Percentiles rank a stretch among this genome's conserved stretches.
Evolutionary conservation across 2,797 vertebrate genomes (phyloP).

Genomic region (Bufotes viridis): DNA sequence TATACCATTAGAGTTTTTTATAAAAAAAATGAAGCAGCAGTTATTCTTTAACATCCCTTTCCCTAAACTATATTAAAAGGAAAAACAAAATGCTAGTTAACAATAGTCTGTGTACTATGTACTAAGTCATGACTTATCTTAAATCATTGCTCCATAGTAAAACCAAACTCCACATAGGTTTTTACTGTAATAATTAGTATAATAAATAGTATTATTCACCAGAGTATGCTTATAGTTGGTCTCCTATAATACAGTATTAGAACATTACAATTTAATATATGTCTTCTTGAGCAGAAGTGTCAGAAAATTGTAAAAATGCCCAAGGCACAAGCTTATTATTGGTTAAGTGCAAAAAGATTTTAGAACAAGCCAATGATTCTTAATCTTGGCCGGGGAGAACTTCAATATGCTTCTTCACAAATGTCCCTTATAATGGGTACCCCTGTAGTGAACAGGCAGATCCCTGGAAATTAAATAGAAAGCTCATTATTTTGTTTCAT

Average conservation of each 20-base stretch:
- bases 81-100: too few species aligned
- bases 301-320: not conserved
- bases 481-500: slow-evolving; percentile 59
- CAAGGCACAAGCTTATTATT: not conserved
- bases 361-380: slow-evolving; percentile 2
- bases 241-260: not conserved
- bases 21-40: too few species aligned
- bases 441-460: slow-evolving; percentile 40
- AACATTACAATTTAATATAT: not conserved
- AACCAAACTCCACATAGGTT: too few species aligned
- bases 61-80: too few species aligned
- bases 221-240: not conserved
- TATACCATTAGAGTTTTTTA: too few species aligned
- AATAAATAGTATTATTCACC: too few species aligned
- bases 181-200: too few species aligned
- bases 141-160: too few species aligned
- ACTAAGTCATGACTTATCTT: too few species aligned
- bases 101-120: too few species aligned
- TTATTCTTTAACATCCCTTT: too few species aligned
- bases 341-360: not conserved
- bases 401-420: slow-evolving; percentile 27
- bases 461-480: slow-evolving; percentile 47
- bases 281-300: not conserved
- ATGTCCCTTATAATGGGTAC: slow-evolving; percentile 41
- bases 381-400: not conserved